phyloP scores from a whole-genome alignment of 2,888 invertebrate species.

The Syrista parreyssii region DNA sequence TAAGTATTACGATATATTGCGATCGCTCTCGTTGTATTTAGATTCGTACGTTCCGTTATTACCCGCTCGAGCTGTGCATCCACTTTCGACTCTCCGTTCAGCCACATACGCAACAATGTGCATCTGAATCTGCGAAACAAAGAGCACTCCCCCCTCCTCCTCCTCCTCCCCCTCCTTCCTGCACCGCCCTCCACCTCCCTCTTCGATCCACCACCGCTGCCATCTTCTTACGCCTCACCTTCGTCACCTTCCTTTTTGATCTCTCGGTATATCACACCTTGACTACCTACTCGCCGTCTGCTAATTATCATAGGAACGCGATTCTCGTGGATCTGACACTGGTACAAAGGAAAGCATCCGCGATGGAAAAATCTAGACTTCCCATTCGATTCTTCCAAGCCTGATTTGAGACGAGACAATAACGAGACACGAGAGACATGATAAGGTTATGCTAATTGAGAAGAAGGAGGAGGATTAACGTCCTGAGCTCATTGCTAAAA shows the following conservation, averaged over 20 bases:
- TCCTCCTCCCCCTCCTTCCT: too few species aligned
- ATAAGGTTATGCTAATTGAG: background rate
- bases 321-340: background rate
- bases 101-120: background rate
- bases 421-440: background rate
- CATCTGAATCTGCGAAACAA: background rate
- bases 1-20: background rate
- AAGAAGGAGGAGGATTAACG: background rate
- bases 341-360: background rate
- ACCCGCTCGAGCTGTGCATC: background rate
- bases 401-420: background rate
- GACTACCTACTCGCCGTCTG: background rate
- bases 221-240: background rate
- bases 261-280: background rate
- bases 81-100: background rate
- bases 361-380: background rate
- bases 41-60: background rate
- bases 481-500: slow-evolving; percentile 3
- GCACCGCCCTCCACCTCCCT: too few species aligned
- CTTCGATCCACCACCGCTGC: too few species aligned
- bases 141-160: background rate
- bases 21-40: background rate
- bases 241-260: background rate
- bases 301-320: background rate
- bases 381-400: background rate